Conservation (phyloP, 2,888 invertebrate genomes). For the Dolichopus griseipennis region DNA sequence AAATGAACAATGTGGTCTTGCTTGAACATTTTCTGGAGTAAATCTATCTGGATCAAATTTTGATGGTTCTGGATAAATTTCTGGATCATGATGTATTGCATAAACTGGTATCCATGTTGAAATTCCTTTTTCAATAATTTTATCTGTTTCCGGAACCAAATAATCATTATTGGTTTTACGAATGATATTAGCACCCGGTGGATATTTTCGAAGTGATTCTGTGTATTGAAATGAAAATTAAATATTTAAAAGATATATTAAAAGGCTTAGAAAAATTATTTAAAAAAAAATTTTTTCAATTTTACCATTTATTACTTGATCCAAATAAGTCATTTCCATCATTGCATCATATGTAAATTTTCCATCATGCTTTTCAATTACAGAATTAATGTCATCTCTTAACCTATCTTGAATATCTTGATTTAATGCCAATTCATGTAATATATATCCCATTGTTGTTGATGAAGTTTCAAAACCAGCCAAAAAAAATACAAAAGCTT, state of each 20-base stretch:
- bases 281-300: conserved; percentile 20
- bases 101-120: conserved; percentile 34
- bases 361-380: conserved; percentile 31
- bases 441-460: conserved; percentile 38
- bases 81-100: conserved; percentile 42
- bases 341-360: conserved; percentile 40
- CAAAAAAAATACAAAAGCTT: conserved; percentile 43
- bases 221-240: conserved; percentile 16
- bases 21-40: conserved; percentile 27
- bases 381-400: conserved; percentile 32
- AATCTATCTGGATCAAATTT: conserved; percentile 45
- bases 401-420: conserved; percentile 40
- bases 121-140: conserved; percentile 35
- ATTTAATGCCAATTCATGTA: conserved; percentile 40
- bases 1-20: conserved; percentile 33
- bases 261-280: background rate
- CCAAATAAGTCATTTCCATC: conserved; percentile 40
- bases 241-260: too few species aligned
- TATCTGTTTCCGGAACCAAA: conserved; percentile 29
- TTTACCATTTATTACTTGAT: conserved; percentile 42
- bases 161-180: conserved; percentile 25
- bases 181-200: conserved; percentile 44
- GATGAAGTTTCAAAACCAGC: conserved; percentile 46
- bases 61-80: conserved; percentile 41
- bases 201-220: conserved; percentile 48